A percentile compares a stretch with the other conserved stretches of the same genome.
phyloP scores from a whole-genome alignment of 1,140 invertebrate species.

The Drosophila sp. region DNA sequence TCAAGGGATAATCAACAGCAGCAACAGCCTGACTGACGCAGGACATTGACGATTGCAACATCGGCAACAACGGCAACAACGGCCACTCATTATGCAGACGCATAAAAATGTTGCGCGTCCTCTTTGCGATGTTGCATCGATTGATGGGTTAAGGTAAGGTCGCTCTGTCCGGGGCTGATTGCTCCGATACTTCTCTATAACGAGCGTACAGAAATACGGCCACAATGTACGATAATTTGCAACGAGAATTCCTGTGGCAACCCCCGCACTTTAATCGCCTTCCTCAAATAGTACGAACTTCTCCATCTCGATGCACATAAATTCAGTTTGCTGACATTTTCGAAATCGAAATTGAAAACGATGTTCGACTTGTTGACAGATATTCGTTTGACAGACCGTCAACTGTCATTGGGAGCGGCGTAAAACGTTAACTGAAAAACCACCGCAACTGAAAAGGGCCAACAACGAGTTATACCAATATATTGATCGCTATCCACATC shows the following conservation, averaged over 20 bases:
- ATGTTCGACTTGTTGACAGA: constrained; percentile 74
- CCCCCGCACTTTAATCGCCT: constrained; percentile 41
- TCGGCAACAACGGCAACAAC: constrained; percentile 38
- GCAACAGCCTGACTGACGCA: constrained; percentile 28
- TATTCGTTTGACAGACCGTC: constrained; percentile 77
- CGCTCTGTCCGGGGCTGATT: constrained; percentile 23
- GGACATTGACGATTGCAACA: constrained; percentile 48
- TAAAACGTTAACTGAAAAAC: constrained; percentile 40
- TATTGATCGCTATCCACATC: constrained; percentile 22
- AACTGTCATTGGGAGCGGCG: constrained; percentile 58
- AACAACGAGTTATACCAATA: neutral
- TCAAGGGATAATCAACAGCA: constrained; percentile 83
- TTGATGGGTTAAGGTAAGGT: constrained; percentile 23
- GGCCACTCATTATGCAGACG: constrained; percentile 78
- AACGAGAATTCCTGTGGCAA: constrained; percentile 40
- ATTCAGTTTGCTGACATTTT: constrained; percentile 53
- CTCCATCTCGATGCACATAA: constrained; percentile 35
- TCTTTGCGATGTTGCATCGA: constrained; percentile 36
- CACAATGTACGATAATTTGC: constrained; percentile 72
- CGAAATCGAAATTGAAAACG: constrained; percentile 72
- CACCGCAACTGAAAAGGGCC: constrained; percentile 34
- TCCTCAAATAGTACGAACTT: neutral
- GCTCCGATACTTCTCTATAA: constrained; percentile 50
- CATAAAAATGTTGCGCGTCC: constrained; percentile 65
- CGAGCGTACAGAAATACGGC: constrained; percentile 74